Base-by-base conservation (phyloP, 2,797 vertebrate genomes). In the Echiichthys vipera region DNA sequence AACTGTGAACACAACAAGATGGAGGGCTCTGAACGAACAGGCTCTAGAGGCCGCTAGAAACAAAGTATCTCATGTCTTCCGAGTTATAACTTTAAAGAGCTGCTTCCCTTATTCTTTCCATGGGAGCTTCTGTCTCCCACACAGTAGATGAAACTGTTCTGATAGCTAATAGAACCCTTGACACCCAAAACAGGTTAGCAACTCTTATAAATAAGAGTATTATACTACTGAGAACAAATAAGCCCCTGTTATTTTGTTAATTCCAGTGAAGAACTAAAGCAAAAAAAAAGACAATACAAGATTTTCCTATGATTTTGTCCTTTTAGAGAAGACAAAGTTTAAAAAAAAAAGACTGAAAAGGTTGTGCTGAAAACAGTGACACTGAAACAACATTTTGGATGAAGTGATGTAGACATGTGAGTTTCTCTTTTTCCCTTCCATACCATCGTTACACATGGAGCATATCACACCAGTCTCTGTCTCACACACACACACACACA, bases 391-490 rank as follows among this genome's bases (percentile, higher is more conserved):
- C 12, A 17, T 18, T 50, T 64, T 50, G 11, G 7, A 47, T 12
- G 32, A 29, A 36, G 7, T 20, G 7, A 5, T 0, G 7, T 34
- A 15, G 30, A 39, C 15, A 7, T 43, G 22, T 36, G 24, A 30
- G 29, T 67, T 51, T 62, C 20, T 69, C 74, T 67, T 71, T 61
- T 70, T 67, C 24, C 63, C 64, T 66, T 74, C 47, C 65, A 50
- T 18, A 24, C 65, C 50, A 81, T 85, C 88, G 73, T 86, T 80
- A 75, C 54, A 64, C 15, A 71, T 27, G 34, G 55, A 82, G 73
- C 71, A 70, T 34, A 68, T 27, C 61, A 59, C 27, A 22, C 54
- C 56, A 58, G 42, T 73, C 69, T 29, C 63, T 67, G 79, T 88
- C 51, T 67, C 54, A 47, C 62, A 34, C 51, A 53, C 37, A 68